These are phyloP conservation scores for Clarias pachynema DNA, from an alignment of 2,797 vertebrate genomes.

Conservation along the genomic window DNA sequence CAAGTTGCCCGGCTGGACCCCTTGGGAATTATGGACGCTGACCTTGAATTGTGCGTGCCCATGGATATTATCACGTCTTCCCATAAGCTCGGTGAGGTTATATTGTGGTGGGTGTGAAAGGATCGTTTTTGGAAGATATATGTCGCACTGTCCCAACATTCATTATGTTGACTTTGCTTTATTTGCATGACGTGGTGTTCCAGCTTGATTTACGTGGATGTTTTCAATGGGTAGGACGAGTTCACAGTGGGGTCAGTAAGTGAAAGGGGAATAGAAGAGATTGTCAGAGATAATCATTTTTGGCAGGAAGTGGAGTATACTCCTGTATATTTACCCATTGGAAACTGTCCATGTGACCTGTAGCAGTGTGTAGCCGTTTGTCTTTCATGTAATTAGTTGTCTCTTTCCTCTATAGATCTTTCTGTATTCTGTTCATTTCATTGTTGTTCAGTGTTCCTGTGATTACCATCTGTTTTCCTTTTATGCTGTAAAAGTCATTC, in stretches of 20 bases:
- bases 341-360: slow-evolving; percentile 16
- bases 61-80: slow-evolving; percentile 85
- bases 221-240: slow-evolving; percentile 38
- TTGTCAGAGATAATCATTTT: not conserved
- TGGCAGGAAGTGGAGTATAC: not conserved
- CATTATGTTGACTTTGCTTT: not conserved
- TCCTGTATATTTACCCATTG: slow-evolving; percentile 26
- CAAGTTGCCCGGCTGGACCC: slow-evolving; percentile 91
- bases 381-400: not conserved
- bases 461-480: slow-evolving; percentile 64
- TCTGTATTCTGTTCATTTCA: not conserved
- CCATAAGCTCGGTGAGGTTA: slow-evolving; percentile 85
- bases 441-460: not conserved
- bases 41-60: slow-evolving; percentile 85
- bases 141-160: not conserved
- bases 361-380: not conserved
- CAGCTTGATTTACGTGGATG: not conserved
- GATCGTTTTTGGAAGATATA: not conserved
- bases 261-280: not conserved
- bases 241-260: not conserved
- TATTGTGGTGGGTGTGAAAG: not conserved
- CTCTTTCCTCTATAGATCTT: not conserved
- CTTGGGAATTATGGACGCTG: slow-evolving; percentile 89
- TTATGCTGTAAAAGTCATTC: not conserved
- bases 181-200: slow-evolving; percentile 16